Percentiles rank a stretch among this genome's conserved stretches.
Conservation (phyloP, 2,113 vertebrate species). For the Scatophagus argus region DNA sequence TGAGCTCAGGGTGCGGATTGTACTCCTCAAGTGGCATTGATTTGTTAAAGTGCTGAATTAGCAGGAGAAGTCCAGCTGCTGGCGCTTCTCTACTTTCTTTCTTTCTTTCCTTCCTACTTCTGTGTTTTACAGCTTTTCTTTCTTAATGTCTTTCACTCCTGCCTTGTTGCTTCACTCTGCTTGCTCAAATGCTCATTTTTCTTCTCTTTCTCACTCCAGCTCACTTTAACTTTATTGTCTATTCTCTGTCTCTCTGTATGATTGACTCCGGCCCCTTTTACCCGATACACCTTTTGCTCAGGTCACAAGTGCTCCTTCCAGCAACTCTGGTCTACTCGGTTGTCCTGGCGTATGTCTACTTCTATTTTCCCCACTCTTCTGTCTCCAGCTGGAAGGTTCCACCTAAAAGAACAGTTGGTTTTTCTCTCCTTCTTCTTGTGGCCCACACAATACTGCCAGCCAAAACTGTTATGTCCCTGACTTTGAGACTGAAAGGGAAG, state of each 20-base stretch:
- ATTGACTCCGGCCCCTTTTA: constrained; percentile 6
- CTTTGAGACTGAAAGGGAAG: constrained; percentile 72
- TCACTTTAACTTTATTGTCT: constrained; percentile 21
- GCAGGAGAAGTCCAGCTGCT: constrained; percentile 93
- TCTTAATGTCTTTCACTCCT: constrained; percentile 37
- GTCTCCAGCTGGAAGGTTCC: constrained; percentile 76
- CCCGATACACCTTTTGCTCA: constrained; percentile 9
- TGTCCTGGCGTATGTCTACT: constrained; percentile 54
- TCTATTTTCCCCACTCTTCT: constrained; percentile 25
- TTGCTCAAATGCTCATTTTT: neutral
- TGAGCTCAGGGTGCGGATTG: constrained; percentile 93
- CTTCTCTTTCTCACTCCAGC: neutral
- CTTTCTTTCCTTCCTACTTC: constrained; percentile 23
- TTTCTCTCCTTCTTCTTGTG: constrained; percentile 69
- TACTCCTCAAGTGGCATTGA: constrained; percentile 99
- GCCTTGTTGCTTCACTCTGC: constrained; percentile 21
- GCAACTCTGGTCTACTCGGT: constrained; percentile 34
- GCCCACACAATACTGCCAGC: constrained; percentile 72
- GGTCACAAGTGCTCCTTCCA: constrained; percentile 49
- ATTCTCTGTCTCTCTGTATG: neutral
- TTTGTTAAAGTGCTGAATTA: constrained; percentile 99
- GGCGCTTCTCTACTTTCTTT: constrained; percentile 76
- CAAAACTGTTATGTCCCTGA: constrained; percentile 79
- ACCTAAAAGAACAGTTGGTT: constrained; percentile 68
- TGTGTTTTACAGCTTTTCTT: constrained; percentile 76